These are phyloP conservation scores for Xestia c-nigrum DNA, from an alignment of 2,888 invertebrate species.

Conservation along the genomic window DNA sequence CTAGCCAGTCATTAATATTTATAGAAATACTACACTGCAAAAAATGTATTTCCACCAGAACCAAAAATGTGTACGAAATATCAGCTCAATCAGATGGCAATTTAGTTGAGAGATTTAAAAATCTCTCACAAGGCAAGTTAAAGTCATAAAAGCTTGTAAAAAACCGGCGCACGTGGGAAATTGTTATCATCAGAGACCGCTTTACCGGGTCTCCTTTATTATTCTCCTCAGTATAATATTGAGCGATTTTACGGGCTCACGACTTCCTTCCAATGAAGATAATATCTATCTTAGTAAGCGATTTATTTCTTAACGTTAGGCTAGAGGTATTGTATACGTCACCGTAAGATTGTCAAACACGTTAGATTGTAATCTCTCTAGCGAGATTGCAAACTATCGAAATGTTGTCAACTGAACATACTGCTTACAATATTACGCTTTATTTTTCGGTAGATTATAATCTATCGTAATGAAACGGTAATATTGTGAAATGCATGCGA, in stretches of 20 bases:
- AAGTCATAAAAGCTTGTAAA: background rate
- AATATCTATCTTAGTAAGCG: conserved; percentile 2
- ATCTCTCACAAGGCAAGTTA: background rate
- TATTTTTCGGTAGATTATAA: too few species aligned
- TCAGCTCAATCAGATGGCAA: background rate
- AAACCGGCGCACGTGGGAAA: background rate
- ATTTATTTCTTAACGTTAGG: background rate
- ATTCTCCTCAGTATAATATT: conserved; percentile 31
- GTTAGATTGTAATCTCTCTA: too few species aligned
- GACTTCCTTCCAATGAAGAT: conserved; percentile 37
- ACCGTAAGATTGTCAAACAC: too few species aligned
- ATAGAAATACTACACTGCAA: background rate
- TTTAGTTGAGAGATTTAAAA: background rate
- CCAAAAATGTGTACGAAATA: background rate
- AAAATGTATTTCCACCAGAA: background rate
- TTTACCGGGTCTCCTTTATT: conserved; percentile 21
- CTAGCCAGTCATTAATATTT: background rate
- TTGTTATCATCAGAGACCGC: conserved; percentile 38
- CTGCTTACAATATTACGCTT: too few species aligned
- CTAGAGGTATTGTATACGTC: too few species aligned
- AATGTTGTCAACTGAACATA: too few species aligned
- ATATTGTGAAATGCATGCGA: too few species aligned
- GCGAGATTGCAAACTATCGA: too few species aligned
- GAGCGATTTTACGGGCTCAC: conserved; percentile 31
- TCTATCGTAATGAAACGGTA: too few species aligned